A percentile compares a stretch with the other conserved stretches of the same genome.
phyloP scores from a whole-genome alignment of 2,113 vertebrate species.

The Pygoscelis antarcticus region DNA sequence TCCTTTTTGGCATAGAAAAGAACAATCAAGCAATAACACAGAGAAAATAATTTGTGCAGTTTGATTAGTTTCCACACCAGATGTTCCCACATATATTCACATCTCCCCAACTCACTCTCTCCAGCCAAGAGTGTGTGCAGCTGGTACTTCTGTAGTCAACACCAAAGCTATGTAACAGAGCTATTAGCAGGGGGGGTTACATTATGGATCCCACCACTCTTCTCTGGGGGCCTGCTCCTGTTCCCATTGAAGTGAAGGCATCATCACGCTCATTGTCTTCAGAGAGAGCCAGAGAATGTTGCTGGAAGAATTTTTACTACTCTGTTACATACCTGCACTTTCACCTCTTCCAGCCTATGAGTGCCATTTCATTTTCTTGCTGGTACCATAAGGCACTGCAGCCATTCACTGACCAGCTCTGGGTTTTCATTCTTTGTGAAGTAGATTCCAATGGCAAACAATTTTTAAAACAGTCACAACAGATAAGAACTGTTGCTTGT shows the following conservation, averaged over 20 bases:
- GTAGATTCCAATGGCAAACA: background rate
- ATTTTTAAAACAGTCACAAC: background rate
- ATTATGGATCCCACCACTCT: background rate
- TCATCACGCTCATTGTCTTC: background rate
- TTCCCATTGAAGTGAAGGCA: background rate
- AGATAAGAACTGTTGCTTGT: background rate
- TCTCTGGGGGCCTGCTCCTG: background rate
- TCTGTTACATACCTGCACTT: background rate
- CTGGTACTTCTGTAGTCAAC: constrained; percentile 7
- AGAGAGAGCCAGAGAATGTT: background rate
- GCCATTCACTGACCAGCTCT: background rate
- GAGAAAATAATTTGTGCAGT: constrained; percentile 19
- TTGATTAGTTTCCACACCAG: constrained; percentile 49
- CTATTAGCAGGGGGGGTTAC: background rate
- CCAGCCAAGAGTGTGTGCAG: constrained; percentile 17
- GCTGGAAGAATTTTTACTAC: background rate
- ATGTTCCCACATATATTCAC: constrained; percentile 50
- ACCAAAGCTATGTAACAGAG: constrained; percentile 4
- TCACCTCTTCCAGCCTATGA: background rate
- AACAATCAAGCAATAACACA: constrained; percentile 4
- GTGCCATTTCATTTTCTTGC: background rate
- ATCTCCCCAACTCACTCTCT: constrained; percentile 5
- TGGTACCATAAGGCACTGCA: background rate
- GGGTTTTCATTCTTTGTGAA: background rate
- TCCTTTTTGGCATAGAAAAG: background rate